A percentile compares a stretch with the other conserved stretches of the same genome.
Evolutionary conservation across 2,113 vertebrate species (phyloP).

Genomic region (Myotis yumanensis): DNA sequence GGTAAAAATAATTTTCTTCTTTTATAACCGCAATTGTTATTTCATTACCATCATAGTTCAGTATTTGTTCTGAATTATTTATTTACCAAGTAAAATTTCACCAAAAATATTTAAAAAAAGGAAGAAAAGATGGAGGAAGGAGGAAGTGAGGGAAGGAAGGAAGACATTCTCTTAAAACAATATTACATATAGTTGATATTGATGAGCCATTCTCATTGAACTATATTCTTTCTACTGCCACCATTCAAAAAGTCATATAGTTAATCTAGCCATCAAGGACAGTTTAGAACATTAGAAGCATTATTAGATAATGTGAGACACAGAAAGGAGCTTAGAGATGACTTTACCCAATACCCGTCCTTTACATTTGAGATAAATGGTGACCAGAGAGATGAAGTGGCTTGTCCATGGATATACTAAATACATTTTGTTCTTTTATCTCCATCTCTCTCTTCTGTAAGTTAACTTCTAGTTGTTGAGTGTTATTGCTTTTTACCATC

Average conservation of each 20-base stretch:
- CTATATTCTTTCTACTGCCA: neutral
- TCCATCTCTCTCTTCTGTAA: neutral
- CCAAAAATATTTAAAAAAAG: neutral
- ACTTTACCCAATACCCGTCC: neutral
- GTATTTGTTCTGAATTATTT: slow-evolving; percentile 9
- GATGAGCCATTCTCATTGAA: slow-evolving; percentile 11
- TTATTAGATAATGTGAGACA: slow-evolving; percentile 7
- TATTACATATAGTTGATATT: neutral
- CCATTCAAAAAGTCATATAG: neutral
- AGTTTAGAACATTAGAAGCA: slow-evolving; percentile 34
- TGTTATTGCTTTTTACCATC: slow-evolving; percentile 44
- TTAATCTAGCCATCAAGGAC: slow-evolving; percentile 5
- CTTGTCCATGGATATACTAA: neutral
- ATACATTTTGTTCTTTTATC: neutral
- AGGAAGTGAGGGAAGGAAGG: fast-evolving
- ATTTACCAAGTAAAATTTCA: slow-evolving; percentile 37
- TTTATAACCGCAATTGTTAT: slow-evolving; percentile 23
- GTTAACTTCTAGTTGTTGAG: slow-evolving; percentile 24
- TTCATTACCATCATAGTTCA: slow-evolving; percentile 13
- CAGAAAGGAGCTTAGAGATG: neutral
- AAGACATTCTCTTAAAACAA: neutral
- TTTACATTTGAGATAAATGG: slow-evolving; percentile 20
- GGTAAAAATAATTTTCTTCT: slow-evolving; percentile 33
- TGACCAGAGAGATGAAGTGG: neutral
- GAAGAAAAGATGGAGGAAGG: neutral